Base-by-base conservation (phyloP, 2,113 vertebrate genomes). In the Sander lucioperca region DNA sequence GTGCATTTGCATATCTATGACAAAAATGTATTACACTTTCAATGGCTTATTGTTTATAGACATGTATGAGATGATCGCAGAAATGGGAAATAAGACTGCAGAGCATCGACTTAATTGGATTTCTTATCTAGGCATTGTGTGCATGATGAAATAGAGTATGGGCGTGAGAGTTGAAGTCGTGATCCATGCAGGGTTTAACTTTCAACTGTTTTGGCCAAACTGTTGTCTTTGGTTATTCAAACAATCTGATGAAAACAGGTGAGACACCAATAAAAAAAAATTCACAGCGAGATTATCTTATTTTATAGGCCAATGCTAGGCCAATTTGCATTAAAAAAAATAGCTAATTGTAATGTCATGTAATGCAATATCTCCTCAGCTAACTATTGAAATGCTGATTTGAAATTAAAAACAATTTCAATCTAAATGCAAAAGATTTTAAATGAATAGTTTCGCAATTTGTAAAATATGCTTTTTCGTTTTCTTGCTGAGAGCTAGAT, bases 1-100 rank as follows among this genome's bases (percentile, higher is more conserved):
- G 71, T 1, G 15, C 79, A 93, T 94, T 94, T 94, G 91, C 93
- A 94, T 95, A 92, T 91, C 81, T 89, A 85, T 93, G 81, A 87
- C 74, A 82, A 86, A 88, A 90, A 91, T 51, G 70, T 68, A 86
- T 89, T 81, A 86, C 65, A 66, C 66, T 85, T 70, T 89, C 84
- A 89, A 85, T 83, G 72, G 89, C 65, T 76, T 83, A 91, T 94
- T 91, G 87, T 93, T 94, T 92, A 76, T 85, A 81, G 83, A 88
- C 87, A 83, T 90, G 84, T 83, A 82, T 5, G 51, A 83, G 89
- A 87, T 90, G 86, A 93, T 80, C 91, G 83, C 71, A 82, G 86
- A 77, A 87, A 93, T 84, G 73, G 83, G 82, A 88, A 87, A 87
- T 84, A 87, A 91, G 79, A 88, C 82, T 48, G 74, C 4, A 30